Base-by-base conservation (phyloP, 2,113 vertebrate genomes). In the Colius striatus region DNA sequence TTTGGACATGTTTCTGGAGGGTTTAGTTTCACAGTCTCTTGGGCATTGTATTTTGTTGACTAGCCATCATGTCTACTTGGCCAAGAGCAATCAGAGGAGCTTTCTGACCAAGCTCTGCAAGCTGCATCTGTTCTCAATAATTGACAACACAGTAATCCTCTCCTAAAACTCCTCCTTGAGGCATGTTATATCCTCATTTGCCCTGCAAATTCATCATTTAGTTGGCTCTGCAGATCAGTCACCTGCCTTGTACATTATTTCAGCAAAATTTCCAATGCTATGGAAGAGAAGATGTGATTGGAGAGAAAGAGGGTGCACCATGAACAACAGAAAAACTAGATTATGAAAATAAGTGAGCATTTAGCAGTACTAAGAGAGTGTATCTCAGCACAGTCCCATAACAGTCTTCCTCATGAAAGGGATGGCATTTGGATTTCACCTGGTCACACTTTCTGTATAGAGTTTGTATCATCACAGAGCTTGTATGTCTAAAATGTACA, bases 21-120 rank as follows among this genome's bases (percentile, higher is more conserved):
- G 87, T 90, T 96, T 88, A 96, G 85, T 93, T 94, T 96, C 94
- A 95, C 71, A 95, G 93, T 88, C 79, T 95, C 90, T 80, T 71
- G 85, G 91, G 71, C 87, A 95, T 95, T 0, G 0, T 83, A 88
- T 96, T 91, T 97, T 92, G 90, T 94, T 97, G 93, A 96, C 93
- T 96, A 77, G 85, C 78, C 93, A 86, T 93, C 93, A 74, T 92
- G 55, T 94, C 62, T 93, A 81, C 82, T 95, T 93, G 90, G 87
- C 90, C 90, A 93, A 50, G 72, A 94, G 87, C 91, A 77, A 91
- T 93, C 87, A 95, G 82, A 93, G 71, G 88, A 96, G 87, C 79
- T 93, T 86, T 91, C 67, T 1, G 8, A 67, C 92, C 87, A 74
- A 84, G 67, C 91, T 94, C 71, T 55, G 1, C 62, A 66, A 89